phyloP scores from a whole-genome alignment of 2,888 invertebrate genomes.

The Napeogenes inachia region DNA sequence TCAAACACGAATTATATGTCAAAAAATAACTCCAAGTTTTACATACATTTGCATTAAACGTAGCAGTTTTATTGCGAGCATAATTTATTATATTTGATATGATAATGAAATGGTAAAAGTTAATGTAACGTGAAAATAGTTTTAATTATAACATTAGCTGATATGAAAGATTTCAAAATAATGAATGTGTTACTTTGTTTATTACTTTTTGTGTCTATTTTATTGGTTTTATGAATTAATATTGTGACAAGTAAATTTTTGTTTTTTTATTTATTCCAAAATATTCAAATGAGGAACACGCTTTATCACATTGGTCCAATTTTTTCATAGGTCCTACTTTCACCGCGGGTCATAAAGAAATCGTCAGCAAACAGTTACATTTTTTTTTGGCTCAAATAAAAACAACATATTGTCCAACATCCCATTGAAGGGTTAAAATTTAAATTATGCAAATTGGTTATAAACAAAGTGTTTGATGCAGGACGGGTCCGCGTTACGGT shows the following conservation, averaged over 20 bases:
- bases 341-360: constrained; percentile 44
- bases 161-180: neutral
- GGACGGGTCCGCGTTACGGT: constrained; percentile 27
- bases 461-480: constrained; percentile 46
- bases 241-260: too few species aligned
- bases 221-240: neutral
- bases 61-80: constrained; percentile 1
- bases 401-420: constrained; percentile 43
- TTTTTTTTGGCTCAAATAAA: constrained; percentile 70
- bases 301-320: constrained; percentile 26
- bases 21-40: too few species aligned
- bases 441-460: constrained; percentile 69
- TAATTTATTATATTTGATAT: constrained; percentile 6
- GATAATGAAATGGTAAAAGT: constrained; percentile 8
- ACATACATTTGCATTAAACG: too few species aligned
- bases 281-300: constrained; percentile 24
- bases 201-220: too few species aligned
- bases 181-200: too few species aligned
- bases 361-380: constrained; percentile 54
- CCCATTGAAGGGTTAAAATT: constrained; percentile 58
- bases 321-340: constrained; percentile 44
- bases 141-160: constrained; percentile 2
- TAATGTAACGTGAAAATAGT: constrained; percentile 7
- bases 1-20: too few species aligned
- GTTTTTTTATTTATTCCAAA: neutral